phyloP scores from a whole-genome alignment of 2,888 invertebrate species.

The Calliscelio sp. region DNA sequence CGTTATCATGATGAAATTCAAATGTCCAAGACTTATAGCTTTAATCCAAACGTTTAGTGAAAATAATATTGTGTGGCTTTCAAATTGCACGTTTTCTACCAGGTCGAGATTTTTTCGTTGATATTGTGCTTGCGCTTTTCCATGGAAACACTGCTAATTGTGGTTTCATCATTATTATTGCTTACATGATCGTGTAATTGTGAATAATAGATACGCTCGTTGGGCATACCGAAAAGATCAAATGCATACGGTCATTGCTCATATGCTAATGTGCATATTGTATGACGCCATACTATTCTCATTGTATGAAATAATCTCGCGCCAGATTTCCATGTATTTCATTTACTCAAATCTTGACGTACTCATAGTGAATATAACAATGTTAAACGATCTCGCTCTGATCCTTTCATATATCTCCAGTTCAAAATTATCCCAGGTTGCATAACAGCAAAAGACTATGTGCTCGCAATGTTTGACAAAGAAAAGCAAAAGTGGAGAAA shows the following conservation, averaged over 20 bases:
- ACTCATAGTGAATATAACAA: slow-evolving; percentile 51
- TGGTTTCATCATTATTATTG: slow-evolving; percentile 48
- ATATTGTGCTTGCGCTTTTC: slow-evolving; percentile 7
- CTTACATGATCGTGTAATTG: slow-evolving; percentile 51
- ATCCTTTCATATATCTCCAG: slow-evolving; percentile 54
- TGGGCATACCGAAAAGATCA: slow-evolving; percentile 48
- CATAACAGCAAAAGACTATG: slow-evolving; percentile 12
- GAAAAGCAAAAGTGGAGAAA: slow-evolving; percentile 38
- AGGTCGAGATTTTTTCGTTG: background rate
- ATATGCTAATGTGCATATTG: slow-evolving; percentile 51
- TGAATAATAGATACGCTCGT: slow-evolving; percentile 43
- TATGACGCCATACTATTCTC: slow-evolving; percentile 22
- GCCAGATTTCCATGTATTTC: slow-evolving; percentile 46
- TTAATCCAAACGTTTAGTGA: slow-evolving; percentile 39
- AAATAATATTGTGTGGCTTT: slow-evolving; percentile 19
- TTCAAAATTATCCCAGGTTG: slow-evolving; percentile 28
- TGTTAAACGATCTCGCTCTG: slow-evolving; percentile 57
- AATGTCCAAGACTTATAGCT: slow-evolving; percentile 51
- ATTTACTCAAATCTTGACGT: slow-evolving; percentile 56
- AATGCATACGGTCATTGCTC: slow-evolving; percentile 55
- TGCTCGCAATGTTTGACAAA: slow-evolving; percentile 51
- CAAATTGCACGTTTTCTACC: slow-evolving; percentile 17
- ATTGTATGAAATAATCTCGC: slow-evolving; percentile 54
- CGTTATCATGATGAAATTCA: slow-evolving; percentile 59
- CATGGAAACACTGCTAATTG: slow-evolving; percentile 14